phyloP scores from a whole-genome alignment of 2,113 vertebrate species.

The Elephas maximus region DNA sequence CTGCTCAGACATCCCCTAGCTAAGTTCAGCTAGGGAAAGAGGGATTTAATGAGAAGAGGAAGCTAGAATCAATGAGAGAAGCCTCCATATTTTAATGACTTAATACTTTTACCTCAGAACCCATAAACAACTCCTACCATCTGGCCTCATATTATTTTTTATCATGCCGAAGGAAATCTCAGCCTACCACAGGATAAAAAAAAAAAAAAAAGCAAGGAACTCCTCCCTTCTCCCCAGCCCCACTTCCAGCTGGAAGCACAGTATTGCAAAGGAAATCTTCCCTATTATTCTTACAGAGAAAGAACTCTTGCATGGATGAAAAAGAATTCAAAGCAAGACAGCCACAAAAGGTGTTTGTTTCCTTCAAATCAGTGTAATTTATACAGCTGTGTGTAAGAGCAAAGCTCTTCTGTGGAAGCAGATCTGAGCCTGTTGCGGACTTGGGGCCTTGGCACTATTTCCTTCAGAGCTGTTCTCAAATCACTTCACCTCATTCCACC shows the following conservation, averaged over 20 bases:
- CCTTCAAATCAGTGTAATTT: slow-evolving; percentile 63
- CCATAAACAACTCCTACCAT: slow-evolving; percentile 78
- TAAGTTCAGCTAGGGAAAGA: background rate
- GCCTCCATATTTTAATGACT: slow-evolving; percentile 70
- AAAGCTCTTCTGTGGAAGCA: background rate
- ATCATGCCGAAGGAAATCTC: slow-evolving; percentile 75
- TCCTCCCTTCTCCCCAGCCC: slow-evolving; percentile 45
- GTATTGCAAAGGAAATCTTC: slow-evolving; percentile 68
- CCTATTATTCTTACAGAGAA: slow-evolving; percentile 66
- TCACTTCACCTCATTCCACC: background rate
- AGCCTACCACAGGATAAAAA: slow-evolving; percentile 71
- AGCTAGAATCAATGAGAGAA: slow-evolving; percentile 59
- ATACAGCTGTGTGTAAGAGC: background rate
- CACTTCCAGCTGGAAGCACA: slow-evolving; percentile 56
- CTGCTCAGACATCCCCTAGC: background rate
- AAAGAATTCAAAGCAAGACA: slow-evolving; percentile 59
- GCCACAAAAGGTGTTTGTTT: slow-evolving; percentile 73
- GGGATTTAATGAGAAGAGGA: slow-evolving; percentile 55
- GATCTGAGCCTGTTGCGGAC: background rate
- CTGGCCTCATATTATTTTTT: slow-evolving; percentile 80
- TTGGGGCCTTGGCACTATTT: background rate
- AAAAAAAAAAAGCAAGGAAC: slow-evolving; percentile 40
- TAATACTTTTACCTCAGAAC: slow-evolving; percentile 72
- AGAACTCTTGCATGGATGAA: slow-evolving; percentile 59
- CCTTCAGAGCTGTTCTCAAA: background rate